Percentiles rank a stretch among this genome's conserved stretches.
These are phyloP conservation scores for Paradoxurus hermaphroditus DNA, from an alignment of 2,113 vertebrate genomes.

Conservation along the genomic window DNA sequence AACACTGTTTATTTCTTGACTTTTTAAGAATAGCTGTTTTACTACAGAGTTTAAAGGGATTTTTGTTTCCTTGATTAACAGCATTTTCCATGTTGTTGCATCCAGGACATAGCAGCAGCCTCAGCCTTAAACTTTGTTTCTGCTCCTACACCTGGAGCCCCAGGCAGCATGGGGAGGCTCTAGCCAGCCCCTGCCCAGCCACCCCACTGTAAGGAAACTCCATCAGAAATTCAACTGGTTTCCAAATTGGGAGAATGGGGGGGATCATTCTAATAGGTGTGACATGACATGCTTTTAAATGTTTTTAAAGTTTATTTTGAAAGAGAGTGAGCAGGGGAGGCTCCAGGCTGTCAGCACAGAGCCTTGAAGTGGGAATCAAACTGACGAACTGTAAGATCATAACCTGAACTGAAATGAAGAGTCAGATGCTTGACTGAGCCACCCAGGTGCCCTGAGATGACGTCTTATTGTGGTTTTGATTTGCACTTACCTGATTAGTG, in stretches of 20 bases:
- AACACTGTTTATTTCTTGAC: neutral
- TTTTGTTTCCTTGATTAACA: slow-evolving; percentile 31
- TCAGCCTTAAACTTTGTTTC: neutral
- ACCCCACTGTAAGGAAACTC: slow-evolving; percentile 50
- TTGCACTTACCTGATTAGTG: neutral
- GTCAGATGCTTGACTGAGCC: no score
- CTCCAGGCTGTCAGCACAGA: no score
- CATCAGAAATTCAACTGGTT: slow-evolving; percentile 40
- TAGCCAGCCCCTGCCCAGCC: neutral
- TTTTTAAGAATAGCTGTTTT: neutral
- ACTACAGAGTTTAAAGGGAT: neutral
- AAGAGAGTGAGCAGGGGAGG: no score
- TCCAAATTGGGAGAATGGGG: neutral
- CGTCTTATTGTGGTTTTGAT: neutral
- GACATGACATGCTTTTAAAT: neutral
- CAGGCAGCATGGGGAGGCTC: neutral
- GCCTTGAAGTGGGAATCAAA: no score
- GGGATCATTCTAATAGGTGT: neutral
- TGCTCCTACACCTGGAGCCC: neutral
- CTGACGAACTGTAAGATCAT: no score
- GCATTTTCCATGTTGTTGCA: slow-evolving; percentile 39
- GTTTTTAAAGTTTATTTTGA: no score
- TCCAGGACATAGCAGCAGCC: neutral
- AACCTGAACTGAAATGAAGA: no score
- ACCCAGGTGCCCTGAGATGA: neutral